A percentile compares a stretch with the other conserved stretches of the same genome.
Conservation (phyloP, 2,888 invertebrate species). For the Caenorhabditis sinica region DNA sequence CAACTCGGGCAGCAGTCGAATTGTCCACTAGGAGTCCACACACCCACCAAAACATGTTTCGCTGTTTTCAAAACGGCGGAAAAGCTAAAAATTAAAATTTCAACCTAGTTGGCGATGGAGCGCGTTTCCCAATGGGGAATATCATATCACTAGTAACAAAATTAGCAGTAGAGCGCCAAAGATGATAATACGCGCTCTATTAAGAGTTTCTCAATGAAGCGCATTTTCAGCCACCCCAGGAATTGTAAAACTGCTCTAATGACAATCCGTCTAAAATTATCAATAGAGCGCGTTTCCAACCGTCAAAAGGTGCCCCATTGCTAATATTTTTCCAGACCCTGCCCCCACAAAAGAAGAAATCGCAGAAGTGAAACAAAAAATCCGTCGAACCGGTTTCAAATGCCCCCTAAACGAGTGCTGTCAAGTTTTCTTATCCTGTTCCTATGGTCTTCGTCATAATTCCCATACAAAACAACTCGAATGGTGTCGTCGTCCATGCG, state of each 20-base stretch:
- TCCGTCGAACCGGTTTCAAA: constrained; percentile 69
- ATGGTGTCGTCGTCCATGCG: constrained; percentile 80
- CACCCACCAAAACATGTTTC: too few relatives aligned
- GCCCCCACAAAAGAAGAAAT: constrained; percentile 71
- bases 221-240: too few relatives aligned
- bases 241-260: background rate
- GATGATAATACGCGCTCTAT: too few relatives aligned
- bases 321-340: constrained; percentile 41
- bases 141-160: too few relatives aligned
- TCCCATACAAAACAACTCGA: constrained; percentile 74
- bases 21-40: too few relatives aligned
- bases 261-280: background rate
- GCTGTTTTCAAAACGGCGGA: too few relatives aligned
- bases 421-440: constrained; percentile 62
- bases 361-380: constrained; percentile 67
- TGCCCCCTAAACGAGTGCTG: constrained; percentile 78
- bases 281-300: background rate
- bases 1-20: too few relatives aligned
- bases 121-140: too few relatives aligned
- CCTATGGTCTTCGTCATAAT: constrained; percentile 78
- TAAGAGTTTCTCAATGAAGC: too few relatives aligned
- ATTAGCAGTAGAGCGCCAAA: too few relatives aligned
- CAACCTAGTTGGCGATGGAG: too few relatives aligned
- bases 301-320: background rate
- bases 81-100: too few relatives aligned